phyloP scores from a whole-genome alignment of 2,113 vertebrate genomes.

The Clarias macrocephalus region DNA sequence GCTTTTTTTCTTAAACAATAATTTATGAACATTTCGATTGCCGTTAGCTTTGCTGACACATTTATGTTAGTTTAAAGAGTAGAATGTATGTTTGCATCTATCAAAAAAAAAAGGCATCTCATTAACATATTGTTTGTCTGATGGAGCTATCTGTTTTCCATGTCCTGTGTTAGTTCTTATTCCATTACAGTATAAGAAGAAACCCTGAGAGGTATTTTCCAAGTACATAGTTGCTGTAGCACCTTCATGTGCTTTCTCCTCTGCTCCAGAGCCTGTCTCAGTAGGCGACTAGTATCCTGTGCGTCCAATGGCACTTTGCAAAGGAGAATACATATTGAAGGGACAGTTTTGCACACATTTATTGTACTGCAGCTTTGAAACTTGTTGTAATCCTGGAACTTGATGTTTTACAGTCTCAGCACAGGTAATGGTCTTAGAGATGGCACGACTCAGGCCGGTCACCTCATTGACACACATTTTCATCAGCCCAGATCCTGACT shows the following conservation, averaged over 20 bases:
- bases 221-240: neutral
- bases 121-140: neutral
- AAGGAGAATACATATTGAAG: constrained; percentile 87
- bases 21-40: neutral
- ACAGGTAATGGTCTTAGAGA: constrained; percentile 93
- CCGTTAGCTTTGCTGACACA: neutral
- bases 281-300: constrained; percentile 81
- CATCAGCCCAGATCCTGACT: constrained; percentile 67
- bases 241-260: constrained; percentile 36
- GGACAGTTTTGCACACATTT: constrained; percentile 80
- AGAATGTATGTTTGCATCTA: neutral
- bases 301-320: constrained; percentile 88
- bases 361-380: constrained; percentile 85
- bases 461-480: constrained; percentile 12
- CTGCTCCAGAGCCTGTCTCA: constrained; percentile 27
- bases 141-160: neutral
- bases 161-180: constrained; percentile 23
- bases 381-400: constrained; percentile 84
- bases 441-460: constrained; percentile 81
- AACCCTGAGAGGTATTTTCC: constrained; percentile 26
- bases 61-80: neutral
- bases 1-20: neutral
- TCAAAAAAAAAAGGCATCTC: neutral
- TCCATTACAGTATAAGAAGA: neutral
- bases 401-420: constrained; percentile 90